Percentiles rank a stretch among this genome's conserved stretches.
Evolutionary conservation across 2,888 invertebrate genomes (phyloP).

Genomic region (Synanthedon andrenaeformis): DNA sequence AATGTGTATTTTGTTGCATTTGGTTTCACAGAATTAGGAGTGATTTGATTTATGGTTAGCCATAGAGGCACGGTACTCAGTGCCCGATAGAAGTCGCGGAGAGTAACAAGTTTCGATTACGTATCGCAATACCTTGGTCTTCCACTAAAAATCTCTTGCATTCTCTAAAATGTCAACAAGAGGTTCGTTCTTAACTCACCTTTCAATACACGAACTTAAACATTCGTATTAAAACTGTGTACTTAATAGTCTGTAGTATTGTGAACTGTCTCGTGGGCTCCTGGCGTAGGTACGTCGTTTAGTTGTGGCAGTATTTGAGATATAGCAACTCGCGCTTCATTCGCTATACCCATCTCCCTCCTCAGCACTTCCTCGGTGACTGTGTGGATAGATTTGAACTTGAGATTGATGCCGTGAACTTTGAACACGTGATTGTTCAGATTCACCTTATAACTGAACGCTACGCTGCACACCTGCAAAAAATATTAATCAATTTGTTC

Average conservation of each 20-base stretch:
- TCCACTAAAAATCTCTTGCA: too few relatives aligned
- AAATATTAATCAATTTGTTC: constrained; percentile 1
- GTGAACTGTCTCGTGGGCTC: constrained; percentile 46
- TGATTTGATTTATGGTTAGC: too few relatives aligned
- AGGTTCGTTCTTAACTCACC: too few relatives aligned
- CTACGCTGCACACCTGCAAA: constrained; percentile 61
- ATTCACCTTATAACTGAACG: constrained; percentile 66
- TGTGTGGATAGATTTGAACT: constrained; percentile 62
- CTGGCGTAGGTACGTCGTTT: constrained; percentile 40
- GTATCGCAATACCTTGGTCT: too few relatives aligned
- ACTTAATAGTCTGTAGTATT: constrained; percentile 14
- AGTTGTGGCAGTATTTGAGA: constrained; percentile 50
- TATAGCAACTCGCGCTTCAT: constrained; percentile 39
- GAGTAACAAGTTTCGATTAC: too few relatives aligned
- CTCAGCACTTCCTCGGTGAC: constrained; percentile 57
- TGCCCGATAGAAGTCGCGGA: too few relatives aligned
- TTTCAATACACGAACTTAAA: too few relatives aligned
- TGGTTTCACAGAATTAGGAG: too few relatives aligned
- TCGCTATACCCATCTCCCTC: constrained; percentile 45
- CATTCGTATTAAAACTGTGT: too few relatives aligned
- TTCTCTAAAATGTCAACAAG: too few relatives aligned
- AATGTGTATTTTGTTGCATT: too few relatives aligned
- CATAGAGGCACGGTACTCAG: too few relatives aligned
- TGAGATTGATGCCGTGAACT: constrained; percentile 59
- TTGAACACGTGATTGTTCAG: constrained; percentile 63